Evolutionary conservation across 2,888 invertebrate species (phyloP).

Genomic region (Cartodere bifasciata): DNA sequence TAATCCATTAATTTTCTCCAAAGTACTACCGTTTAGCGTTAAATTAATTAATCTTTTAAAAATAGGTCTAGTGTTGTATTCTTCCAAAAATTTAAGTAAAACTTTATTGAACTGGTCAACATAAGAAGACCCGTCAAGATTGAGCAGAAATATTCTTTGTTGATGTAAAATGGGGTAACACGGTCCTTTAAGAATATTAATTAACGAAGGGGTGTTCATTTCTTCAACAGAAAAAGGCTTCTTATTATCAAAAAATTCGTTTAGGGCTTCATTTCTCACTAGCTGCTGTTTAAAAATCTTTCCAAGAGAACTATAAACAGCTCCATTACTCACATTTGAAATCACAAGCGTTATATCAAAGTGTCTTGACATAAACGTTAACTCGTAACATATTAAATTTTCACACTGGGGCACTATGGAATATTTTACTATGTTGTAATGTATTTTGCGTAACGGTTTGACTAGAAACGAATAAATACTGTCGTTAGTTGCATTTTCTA

Average conservation of each 20-base stretch:
- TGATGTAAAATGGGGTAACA: slow-evolving; percentile 16
- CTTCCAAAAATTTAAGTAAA: slow-evolving; percentile 14
- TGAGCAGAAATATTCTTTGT: slow-evolving; percentile 19
- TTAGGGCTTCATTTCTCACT: slow-evolving; percentile 10
- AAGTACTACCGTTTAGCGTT: slow-evolving; percentile 16
- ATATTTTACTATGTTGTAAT: slow-evolving; percentile 15
- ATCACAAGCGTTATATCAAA: slow-evolving; percentile 24
- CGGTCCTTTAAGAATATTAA: slow-evolving; percentile 16
- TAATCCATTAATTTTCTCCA: slow-evolving; percentile 12
- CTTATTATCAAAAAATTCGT: slow-evolving; percentile 12
- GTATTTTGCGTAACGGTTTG: slow-evolving; percentile 12
- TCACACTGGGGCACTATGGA: slow-evolving; percentile 11
- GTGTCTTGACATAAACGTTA: slow-evolving; percentile 17
- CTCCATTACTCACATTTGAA: slow-evolving; percentile 13
- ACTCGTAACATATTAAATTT: slow-evolving; percentile 14
- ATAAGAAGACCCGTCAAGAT: no score
- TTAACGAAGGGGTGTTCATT: slow-evolving; percentile 15
- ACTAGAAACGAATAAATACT: slow-evolving; percentile 10
- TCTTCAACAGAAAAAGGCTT: slow-evolving; percentile 10
- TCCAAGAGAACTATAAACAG: slow-evolving; percentile 18
- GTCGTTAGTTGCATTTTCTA: slow-evolving; percentile 10
- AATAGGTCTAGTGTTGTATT: slow-evolving; percentile 13
- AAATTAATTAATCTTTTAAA: slow-evolving; percentile 14
- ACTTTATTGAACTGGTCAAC: no score
- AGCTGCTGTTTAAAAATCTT: slow-evolving; percentile 18